Evolutionary conservation across 1,140 invertebrate genomes (phyloP).

Genomic region (Nixonia krombeini): DNA sequence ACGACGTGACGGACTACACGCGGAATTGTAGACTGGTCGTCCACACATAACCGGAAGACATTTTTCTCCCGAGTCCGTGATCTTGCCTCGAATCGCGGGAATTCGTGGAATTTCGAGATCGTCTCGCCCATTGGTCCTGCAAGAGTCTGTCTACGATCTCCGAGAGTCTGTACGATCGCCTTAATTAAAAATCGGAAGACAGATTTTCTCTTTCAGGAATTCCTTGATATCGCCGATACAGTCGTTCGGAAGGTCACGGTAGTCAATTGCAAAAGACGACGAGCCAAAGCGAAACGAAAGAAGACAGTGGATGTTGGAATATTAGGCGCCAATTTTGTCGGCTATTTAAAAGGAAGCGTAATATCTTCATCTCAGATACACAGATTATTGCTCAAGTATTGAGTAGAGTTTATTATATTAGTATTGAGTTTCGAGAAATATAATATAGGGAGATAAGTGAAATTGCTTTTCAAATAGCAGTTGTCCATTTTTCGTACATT

Average conservation of each 20-base stretch:
- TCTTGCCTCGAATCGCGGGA: conserved; percentile 45
- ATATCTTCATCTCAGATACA: too few species aligned
- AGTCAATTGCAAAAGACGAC: conserved; percentile 11
- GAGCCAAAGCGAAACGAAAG: too few species aligned
- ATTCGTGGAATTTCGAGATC: conserved; percentile 51
- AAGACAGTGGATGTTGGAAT: too few species aligned
- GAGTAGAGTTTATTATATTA: too few species aligned
- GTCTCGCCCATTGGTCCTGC: conserved; percentile 27
- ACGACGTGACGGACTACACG: conserved; percentile 23
- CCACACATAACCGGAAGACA: conserved; percentile 57
- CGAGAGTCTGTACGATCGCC: conserved; percentile 31
- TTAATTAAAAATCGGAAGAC: conserved; percentile 58
- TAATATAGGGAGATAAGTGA: too few species aligned
- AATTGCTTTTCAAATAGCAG: too few species aligned
- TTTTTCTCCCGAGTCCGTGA: conserved; percentile 57
- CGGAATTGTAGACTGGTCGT: conserved; percentile 29
- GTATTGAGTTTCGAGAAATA: too few species aligned
- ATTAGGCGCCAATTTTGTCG: too few species aligned
- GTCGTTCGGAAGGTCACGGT: conserved; percentile 16
- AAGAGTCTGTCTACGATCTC: conserved; percentile 16
- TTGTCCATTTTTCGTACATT: too few species aligned
- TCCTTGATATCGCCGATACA: conserved; percentile 42
- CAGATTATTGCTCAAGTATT: too few species aligned
- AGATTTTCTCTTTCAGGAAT: conserved; percentile 38
- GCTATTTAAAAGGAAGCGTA: too few species aligned